A percentile compares a stretch with the other conserved stretches of the same genome.
Conservation (phyloP, 2,113 vertebrate genomes). For the Heteronetta atricapilla region DNA sequence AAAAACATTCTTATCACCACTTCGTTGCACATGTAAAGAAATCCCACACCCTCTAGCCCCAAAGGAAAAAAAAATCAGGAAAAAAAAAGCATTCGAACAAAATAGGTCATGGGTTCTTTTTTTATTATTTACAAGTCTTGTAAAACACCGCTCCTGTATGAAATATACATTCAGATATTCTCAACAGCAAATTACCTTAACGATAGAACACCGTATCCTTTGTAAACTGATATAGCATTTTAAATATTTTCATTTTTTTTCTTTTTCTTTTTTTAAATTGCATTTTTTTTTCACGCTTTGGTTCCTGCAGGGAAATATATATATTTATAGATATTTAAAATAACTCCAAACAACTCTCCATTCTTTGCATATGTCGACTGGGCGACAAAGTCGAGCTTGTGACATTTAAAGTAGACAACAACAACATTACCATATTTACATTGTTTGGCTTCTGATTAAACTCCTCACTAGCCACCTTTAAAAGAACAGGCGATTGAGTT, state of each 20-base stretch:
- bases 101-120: conserved; percentile 71
- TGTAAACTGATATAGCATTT: conserved; percentile 85
- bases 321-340: conserved; percentile 81
- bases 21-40: conserved; percentile 65
- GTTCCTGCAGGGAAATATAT: conserved; percentile 84
- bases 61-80: conserved; percentile 18
- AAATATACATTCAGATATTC: conserved; percentile 85
- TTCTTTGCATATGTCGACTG: conserved; percentile 64
- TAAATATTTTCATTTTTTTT: conserved; percentile 74
- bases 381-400: conserved; percentile 61
- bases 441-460: conserved; percentile 59
- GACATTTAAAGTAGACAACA: conserved; percentile 62
- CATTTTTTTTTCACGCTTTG: conserved; percentile 75
- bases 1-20: conserved; percentile 45
- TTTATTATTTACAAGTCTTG: conserved; percentile 81
- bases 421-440: conserved; percentile 72
- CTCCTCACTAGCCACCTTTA: conserved; percentile 36
- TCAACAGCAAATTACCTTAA: conserved; percentile 77
- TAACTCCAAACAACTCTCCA: conserved; percentile 74
- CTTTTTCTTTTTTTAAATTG: conserved; percentile 38
- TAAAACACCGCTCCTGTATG: conserved; percentile 80
- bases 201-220: conserved; percentile 67
- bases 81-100: conserved; percentile 48
- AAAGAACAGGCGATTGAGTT: conserved; percentile 34
- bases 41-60: conserved; percentile 30